These are phyloP conservation scores for Siniperca obscura DNA, from an alignment of 2,797 vertebrate genomes.

Conservation along the genomic window DNA sequence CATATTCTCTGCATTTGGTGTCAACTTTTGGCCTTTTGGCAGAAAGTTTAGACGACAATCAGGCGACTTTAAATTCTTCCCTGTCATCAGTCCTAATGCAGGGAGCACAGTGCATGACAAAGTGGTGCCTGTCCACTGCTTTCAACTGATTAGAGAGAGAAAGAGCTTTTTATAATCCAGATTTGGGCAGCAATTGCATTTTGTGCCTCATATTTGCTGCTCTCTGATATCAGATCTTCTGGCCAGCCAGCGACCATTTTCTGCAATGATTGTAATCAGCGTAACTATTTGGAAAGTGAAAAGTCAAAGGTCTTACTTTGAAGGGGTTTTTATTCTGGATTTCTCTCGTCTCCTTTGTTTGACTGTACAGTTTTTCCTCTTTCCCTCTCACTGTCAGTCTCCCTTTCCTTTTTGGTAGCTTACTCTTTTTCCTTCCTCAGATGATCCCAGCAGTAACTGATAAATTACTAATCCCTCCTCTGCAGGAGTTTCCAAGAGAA, in stretches of 20 bases:
- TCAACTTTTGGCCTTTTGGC: constrained; percentile 20
- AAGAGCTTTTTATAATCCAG: constrained; percentile 80
- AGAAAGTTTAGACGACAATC: constrained; percentile 37
- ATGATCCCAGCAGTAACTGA: constrained; percentile 17
- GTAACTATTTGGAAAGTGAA: constrained; percentile 31
- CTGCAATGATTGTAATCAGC: constrained; percentile 44
- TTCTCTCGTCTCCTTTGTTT: constrained; percentile 8
- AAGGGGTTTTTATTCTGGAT: background rate
- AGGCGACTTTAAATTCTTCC: constrained; percentile 47
- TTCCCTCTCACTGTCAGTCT: background rate
- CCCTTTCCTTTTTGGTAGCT: background rate
- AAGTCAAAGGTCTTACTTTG: constrained; percentile 39
- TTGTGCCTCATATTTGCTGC: constrained; percentile 56
- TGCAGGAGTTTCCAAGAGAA: constrained; percentile 35
- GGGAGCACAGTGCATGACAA: constrained; percentile 25
- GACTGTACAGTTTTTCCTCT: constrained; percentile 21
- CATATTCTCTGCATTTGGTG: background rate
- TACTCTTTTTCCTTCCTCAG: constrained; percentile 6
- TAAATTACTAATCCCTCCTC: constrained; percentile 31
- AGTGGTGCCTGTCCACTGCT: constrained; percentile 62
- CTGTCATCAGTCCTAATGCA: constrained; percentile 55
- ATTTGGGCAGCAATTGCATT: constrained; percentile 70
- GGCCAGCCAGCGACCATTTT: constrained; percentile 27
- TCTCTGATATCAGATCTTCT: constrained; percentile 44
- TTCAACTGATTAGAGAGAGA: constrained; percentile 77